Percentiles rank a stretch among this genome's conserved stretches.
Conservation (phyloP, 1,140 invertebrate species). For the Chrysoperla carnea region DNA sequence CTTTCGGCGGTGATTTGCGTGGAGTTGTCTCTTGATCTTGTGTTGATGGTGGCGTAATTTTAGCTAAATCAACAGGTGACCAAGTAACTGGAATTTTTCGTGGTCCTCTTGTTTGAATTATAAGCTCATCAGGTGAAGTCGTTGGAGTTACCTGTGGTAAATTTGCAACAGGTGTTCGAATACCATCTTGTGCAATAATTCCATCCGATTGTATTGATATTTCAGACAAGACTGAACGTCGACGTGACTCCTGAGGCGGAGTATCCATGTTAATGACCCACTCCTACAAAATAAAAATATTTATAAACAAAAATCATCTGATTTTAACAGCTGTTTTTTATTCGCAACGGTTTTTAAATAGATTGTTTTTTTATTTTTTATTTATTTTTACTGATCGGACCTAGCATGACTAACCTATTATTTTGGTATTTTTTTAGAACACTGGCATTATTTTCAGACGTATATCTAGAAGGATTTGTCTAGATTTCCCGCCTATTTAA, state of each 20-base stretch:
- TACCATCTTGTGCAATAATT: not conserved
- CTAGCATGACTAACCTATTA: no score
- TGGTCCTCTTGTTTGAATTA: slow-evolving; percentile 1
- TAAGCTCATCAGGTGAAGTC: slow-evolving; percentile 1
- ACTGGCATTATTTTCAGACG: no score
- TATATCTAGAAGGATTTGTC: no score
- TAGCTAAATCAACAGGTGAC: slow-evolving; percentile 1
- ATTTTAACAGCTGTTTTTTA: not conserved
- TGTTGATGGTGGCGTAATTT: not conserved
- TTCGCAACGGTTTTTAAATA: no score
- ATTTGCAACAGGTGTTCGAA: not conserved
- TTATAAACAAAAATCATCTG: not conserved
- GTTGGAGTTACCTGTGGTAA: not conserved
- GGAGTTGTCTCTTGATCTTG: slow-evolving; percentile 7
- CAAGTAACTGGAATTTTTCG: not conserved
- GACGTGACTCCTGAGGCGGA: not conserved
- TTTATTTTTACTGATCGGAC: no score
- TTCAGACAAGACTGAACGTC: not conserved
- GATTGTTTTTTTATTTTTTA: no score
- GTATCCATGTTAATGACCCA: not conserved
- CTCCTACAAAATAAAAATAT: not conserved
- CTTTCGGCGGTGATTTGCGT: slow-evolving; percentile 3
- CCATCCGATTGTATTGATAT: not conserved
- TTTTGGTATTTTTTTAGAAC: no score
- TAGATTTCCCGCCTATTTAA: no score